phyloP scores from a whole-genome alignment of 2,113 vertebrate species.

The Sander vitreus region DNA sequence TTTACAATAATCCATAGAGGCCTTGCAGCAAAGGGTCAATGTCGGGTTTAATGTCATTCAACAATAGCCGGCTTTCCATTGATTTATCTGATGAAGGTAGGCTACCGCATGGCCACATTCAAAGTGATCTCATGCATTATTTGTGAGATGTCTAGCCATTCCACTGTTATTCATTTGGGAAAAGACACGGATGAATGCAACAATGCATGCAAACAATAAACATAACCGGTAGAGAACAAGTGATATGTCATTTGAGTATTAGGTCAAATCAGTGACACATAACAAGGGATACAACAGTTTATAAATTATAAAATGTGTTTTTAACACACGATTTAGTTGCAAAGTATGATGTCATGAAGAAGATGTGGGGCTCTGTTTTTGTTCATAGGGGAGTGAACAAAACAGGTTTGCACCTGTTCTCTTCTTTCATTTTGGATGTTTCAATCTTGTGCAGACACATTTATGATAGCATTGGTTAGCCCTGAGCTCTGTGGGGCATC shows the following conservation, averaged over 20 bases:
- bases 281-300: background rate
- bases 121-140: constrained; percentile 26
- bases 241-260: background rate
- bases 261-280: background rate
- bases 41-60: constrained; percentile 53
- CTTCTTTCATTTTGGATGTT: constrained; percentile 4
- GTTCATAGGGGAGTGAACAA: background rate
- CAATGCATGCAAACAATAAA: constrained; percentile 15
- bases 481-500: constrained; percentile 15
- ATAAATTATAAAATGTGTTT: constrained; percentile 8
- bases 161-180: background rate
- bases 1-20: constrained; percentile 47
- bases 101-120: background rate
- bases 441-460: constrained; percentile 10
- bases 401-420: constrained; percentile 13
- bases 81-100: constrained; percentile 22
- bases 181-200: background rate
- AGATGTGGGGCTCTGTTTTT: background rate
- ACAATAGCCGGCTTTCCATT: constrained; percentile 20
- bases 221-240: background rate
- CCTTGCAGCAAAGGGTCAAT: constrained; percentile 48
- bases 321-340: background rate
- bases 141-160: constrained; percentile 3
- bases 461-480: background rate
- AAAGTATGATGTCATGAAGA: background rate